Evolutionary conservation across 2,113 vertebrate genomes (phyloP).

Genomic region (Hirundichthys speculiger): DNA sequence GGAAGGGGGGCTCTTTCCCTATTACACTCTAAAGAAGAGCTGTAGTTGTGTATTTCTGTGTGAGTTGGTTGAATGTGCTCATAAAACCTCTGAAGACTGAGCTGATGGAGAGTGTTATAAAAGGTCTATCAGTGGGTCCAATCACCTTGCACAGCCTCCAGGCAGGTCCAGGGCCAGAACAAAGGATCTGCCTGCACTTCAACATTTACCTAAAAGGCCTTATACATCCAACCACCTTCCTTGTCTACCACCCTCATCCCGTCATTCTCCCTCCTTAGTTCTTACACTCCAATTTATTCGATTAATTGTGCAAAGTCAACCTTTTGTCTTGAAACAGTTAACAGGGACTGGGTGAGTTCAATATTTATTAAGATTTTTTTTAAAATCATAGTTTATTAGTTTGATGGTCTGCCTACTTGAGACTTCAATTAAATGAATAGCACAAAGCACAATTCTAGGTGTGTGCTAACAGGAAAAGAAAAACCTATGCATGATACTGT

Average conservation of each 20-base stretch:
- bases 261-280: neutral
- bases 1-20: slow-evolving; percentile 66
- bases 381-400: neutral
- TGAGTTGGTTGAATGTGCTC: slow-evolving; percentile 65
- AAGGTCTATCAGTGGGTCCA: slow-evolving; percentile 64
- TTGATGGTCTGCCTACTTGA: neutral
- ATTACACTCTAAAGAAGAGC: slow-evolving; percentile 52
- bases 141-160: slow-evolving; percentile 58
- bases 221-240: slow-evolving; percentile 26
- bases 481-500: too few species aligned
- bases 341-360: neutral
- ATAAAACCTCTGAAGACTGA: slow-evolving; percentile 73
- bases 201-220: slow-evolving; percentile 70
- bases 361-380: too few species aligned
- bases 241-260: neutral
- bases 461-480: too few species aligned
- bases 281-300: slow-evolving; percentile 6
- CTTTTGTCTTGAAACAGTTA: neutral
- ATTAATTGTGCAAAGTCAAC: slow-evolving; percentile 19
- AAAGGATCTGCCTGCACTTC: slow-evolving; percentile 63
- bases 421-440: neutral
- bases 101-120: slow-evolving; percentile 69
- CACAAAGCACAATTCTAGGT: too few species aligned
- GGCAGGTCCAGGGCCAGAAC: slow-evolving; percentile 71
- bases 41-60: slow-evolving; percentile 29